phyloP scores from a whole-genome alignment of 2,888 invertebrate species.

The Agonum fuliginosum region DNA sequence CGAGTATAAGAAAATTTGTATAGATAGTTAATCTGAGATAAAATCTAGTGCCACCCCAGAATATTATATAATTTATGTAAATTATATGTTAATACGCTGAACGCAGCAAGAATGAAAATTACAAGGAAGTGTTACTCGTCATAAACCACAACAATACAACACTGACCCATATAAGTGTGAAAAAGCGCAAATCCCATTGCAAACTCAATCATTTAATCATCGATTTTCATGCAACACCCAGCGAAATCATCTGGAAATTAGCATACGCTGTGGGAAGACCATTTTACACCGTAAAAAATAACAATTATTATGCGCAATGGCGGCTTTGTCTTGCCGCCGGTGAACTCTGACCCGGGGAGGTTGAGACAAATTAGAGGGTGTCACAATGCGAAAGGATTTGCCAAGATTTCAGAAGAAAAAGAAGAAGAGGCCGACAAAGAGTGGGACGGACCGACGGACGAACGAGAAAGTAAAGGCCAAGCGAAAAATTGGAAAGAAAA shows the following conservation, averaged over 20 bases:
- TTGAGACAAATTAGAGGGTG: conserved; percentile 58
- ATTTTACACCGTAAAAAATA: conserved; percentile 46
- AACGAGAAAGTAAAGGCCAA: background rate
- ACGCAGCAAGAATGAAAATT: background rate
- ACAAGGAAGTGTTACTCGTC: conserved; percentile 1
- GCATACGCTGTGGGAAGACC: conserved; percentile 36
- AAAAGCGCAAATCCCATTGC: background rate
- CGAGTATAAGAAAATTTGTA: background rate
- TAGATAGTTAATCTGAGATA: background rate
- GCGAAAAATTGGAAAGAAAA: conserved; percentile 36
- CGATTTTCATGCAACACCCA: conserved; percentile 26
- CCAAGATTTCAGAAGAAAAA: conserved; percentile 22
- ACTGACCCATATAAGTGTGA: conserved; percentile 12
- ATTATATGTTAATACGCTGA: conserved; percentile 17
- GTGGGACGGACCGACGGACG: conserved; percentile 14
- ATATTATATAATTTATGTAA: conserved; percentile 26
- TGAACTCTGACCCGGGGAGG: conserved; percentile 45
- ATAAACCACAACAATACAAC: background rate
- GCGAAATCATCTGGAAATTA: background rate
- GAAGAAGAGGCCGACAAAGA: conserved; percentile 29
- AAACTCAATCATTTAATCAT: conserved; percentile 33
- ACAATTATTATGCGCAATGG: conserved; percentile 54
- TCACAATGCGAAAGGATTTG: conserved; percentile 41
- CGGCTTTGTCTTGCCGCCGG: conserved; percentile 43
- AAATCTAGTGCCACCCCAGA: background rate